Percentiles rank a stretch among this genome's conserved stretches.
phyloP scores from a whole-genome alignment of 2,797 vertebrate genomes.

The Onychomys arenicola region DNA sequence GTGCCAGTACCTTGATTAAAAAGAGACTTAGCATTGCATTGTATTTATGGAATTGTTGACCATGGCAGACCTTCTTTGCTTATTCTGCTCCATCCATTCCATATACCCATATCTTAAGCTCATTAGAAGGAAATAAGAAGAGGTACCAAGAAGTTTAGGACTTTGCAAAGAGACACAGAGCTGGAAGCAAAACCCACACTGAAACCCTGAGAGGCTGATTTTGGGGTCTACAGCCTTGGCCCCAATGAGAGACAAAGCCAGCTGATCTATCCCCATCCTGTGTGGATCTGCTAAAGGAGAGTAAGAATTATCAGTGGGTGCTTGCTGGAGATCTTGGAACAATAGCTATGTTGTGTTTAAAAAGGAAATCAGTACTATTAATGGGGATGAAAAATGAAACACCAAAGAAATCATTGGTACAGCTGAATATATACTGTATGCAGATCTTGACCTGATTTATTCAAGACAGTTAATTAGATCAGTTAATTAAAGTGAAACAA shows the following conservation, averaged over 20 bases:
- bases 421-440: not conserved
- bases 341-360: not conserved
- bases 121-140: not conserved
- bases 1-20: not conserved
- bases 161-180: not conserved
- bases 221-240: not conserved
- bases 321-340: not conserved
- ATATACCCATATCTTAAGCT: not conserved
- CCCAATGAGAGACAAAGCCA: not conserved
- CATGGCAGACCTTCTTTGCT: not conserved
- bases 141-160: not conserved
- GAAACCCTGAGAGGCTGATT: not conserved
- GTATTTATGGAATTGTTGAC: not conserved
- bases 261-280: not conserved
- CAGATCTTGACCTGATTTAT: conserved; percentile 44
- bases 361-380: not conserved
- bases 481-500: conserved; percentile 42
- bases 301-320: not conserved
- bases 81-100: not conserved
- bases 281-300: not conserved
- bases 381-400: not conserved
- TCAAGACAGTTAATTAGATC: not conserved
- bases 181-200: not conserved
- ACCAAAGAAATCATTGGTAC: not conserved
- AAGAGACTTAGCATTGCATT: not conserved